Evolutionary conservation across 2,888 invertebrate species (phyloP).

Genomic region (Perizoma affinitatum): DNA sequence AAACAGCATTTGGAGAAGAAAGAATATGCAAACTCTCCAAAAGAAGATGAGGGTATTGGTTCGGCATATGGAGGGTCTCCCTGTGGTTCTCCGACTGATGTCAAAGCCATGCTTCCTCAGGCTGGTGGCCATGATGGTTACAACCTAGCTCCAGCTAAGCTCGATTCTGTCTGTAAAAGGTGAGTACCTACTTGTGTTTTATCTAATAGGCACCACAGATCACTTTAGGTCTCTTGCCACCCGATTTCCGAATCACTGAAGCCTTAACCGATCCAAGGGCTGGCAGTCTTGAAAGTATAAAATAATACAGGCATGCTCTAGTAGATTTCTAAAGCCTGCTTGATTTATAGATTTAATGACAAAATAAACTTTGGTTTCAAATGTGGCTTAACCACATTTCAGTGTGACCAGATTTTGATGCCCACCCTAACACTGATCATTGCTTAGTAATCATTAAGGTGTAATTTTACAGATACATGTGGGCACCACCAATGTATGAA

Average conservation of each 20-base stretch:
- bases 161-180: constrained; percentile 75
- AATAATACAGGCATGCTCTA: no score
- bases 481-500: constrained; percentile 65
- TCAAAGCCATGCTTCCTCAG: constrained; percentile 39
- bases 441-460: neutral
- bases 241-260: no score
- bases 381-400: no score
- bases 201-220: no score
- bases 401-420: no score
- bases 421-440: neutral
- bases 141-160: constrained; percentile 66
- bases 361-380: no score
- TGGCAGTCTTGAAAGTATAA: no score
- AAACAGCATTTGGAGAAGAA: constrained; percentile 73
- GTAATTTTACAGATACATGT: constrained; percentile 60
- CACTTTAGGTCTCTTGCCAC: no score
- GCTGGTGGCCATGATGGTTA: constrained; percentile 47
- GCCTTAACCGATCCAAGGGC: no score
- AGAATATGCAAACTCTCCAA: constrained; percentile 65
- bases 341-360: no score
- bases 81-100: constrained; percentile 59
- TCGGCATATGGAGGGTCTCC: constrained; percentile 64
- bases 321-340: no score
- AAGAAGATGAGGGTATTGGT: constrained; percentile 71
- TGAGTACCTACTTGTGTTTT: constrained; percentile 35